phyloP scores from a whole-genome alignment of 2,888 invertebrate genomes.

The Sesia apiformis region DNA sequence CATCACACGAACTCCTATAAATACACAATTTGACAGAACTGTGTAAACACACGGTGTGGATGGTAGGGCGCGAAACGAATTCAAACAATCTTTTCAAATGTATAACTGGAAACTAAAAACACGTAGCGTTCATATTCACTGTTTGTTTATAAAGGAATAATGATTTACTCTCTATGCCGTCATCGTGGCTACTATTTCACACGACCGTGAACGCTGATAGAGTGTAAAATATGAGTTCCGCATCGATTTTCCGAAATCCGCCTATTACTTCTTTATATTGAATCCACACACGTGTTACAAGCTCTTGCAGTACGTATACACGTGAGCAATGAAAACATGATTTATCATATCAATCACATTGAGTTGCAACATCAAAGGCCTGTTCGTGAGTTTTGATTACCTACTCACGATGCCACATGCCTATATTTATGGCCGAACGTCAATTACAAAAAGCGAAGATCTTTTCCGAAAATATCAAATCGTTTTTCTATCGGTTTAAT shows the following conservation, averaged over 20 bases:
- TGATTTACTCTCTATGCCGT: conserved; percentile 18
- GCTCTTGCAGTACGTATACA: too few species aligned
- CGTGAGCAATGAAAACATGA: conserved; percentile 2
- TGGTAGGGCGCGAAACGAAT: conserved; percentile 6
- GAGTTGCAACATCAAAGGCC: conserved; percentile 18
- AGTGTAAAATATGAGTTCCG: conserved; percentile 8
- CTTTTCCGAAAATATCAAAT: too few species aligned
- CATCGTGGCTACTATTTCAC: conserved; percentile 9
- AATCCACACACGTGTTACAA: too few species aligned
- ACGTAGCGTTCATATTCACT: not conserved
- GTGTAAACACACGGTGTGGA: conserved; percentile 13
- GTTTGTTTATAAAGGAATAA: conserved; percentile 11
- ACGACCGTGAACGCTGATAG: not conserved
- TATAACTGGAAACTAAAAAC: not conserved
- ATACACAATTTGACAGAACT: conserved; percentile 10
- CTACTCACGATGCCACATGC: not conserved
- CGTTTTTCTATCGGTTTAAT: too few species aligned
- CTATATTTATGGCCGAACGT: not conserved
- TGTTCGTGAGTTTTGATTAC: conserved; percentile 4
- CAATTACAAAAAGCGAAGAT: not conserved
- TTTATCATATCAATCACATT: conserved; percentile 13
- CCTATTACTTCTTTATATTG: too few species aligned
- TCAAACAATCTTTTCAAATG: conserved; percentile 5
- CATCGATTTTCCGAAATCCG: conserved; percentile 5
- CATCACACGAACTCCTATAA: conserved; percentile 11